Conservation (phyloP, 2,797 vertebrate genomes). For the Aeoliscus strigatus region DNA sequence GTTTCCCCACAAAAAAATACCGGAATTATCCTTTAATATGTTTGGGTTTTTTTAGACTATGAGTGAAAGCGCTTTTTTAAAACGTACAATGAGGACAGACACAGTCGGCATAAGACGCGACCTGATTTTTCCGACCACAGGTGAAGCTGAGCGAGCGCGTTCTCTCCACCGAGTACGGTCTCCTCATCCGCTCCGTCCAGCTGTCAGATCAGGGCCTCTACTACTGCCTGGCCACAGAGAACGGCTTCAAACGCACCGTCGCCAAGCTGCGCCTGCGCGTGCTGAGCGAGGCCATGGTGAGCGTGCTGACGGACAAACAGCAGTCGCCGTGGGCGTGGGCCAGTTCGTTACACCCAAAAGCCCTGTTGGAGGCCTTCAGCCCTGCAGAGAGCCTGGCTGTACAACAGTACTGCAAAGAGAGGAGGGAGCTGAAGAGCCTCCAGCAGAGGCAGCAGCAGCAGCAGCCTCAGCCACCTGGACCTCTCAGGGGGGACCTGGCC, state of each 20-base stretch:
- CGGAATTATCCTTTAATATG: no score
- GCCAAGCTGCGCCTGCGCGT: conserved; percentile 92
- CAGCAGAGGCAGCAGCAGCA: conserved; percentile 78
- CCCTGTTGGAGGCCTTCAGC: conserved; percentile 82
- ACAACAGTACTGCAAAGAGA: conserved; percentile 94
- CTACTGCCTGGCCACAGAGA: conserved; percentile 93
- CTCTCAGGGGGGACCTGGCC: conserved; percentile 86
- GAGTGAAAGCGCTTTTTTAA: no score
- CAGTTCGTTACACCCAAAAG: conserved; percentile 83
- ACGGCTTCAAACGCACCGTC: conserved; percentile 92
- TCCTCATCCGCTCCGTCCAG: conserved; percentile 89
- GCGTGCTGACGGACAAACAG: conserved; percentile 84
- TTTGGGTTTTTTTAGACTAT: no score
- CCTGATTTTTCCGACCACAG: conserved; percentile 55
- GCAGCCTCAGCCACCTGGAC: conserved; percentile 31
- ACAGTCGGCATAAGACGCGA: not conserved
- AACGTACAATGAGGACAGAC: no score
- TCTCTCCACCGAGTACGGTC: conserved; percentile 88
- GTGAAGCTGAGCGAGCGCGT: conserved; percentile 91
- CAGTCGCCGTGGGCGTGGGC: conserved; percentile 87
- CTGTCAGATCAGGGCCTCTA: conserved; percentile 89
- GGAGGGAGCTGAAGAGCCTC: conserved; percentile 79
- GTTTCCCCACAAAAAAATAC: no score
- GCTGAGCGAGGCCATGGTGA: conserved; percentile 83
- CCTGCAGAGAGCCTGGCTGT: conserved; percentile 88